Evolutionary conservation across 1,140 invertebrate species (phyloP).

Genomic region (Trypoxylus dichotomus): DNA sequence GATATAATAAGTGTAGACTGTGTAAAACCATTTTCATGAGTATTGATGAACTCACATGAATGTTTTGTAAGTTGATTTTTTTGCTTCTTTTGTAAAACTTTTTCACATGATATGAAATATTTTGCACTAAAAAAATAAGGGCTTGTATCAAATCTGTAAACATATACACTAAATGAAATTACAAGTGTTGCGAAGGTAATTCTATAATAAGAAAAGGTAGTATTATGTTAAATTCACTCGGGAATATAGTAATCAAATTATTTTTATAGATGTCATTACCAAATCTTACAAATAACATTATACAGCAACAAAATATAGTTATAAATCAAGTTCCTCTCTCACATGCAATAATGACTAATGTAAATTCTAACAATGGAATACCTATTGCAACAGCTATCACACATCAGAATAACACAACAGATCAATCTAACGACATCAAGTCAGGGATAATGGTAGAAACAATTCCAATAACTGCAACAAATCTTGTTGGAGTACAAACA

Average conservation of each 20-base stretch:
- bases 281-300: constrained; percentile 46
- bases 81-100: too few relatives aligned
- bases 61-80: too few relatives aligned
- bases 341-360: constrained; percentile 48
- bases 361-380: constrained; percentile 48
- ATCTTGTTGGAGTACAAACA: constrained; percentile 37
- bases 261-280: constrained; percentile 45
- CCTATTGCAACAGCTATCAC: constrained; percentile 44
- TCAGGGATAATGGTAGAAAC: constrained; percentile 40
- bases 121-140: too few relatives aligned
- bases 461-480: constrained; percentile 38
- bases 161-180: too few relatives aligned
- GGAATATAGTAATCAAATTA: neutral
- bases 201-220: neutral
- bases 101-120: too few relatives aligned
- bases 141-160: too few relatives aligned
- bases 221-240: neutral
- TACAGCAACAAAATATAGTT: constrained; percentile 49
- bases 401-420: constrained; percentile 37
- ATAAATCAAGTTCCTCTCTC: constrained; percentile 49
- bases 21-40: too few relatives aligned
- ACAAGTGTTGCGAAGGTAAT: neutral
- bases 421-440: constrained; percentile 38
- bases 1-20: too few relatives aligned
- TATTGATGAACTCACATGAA: too few relatives aligned